These are phyloP conservation scores for Tiphia femorata DNA, from an alignment of 2,888 invertebrate genomes.

Conservation along the genomic window DNA sequence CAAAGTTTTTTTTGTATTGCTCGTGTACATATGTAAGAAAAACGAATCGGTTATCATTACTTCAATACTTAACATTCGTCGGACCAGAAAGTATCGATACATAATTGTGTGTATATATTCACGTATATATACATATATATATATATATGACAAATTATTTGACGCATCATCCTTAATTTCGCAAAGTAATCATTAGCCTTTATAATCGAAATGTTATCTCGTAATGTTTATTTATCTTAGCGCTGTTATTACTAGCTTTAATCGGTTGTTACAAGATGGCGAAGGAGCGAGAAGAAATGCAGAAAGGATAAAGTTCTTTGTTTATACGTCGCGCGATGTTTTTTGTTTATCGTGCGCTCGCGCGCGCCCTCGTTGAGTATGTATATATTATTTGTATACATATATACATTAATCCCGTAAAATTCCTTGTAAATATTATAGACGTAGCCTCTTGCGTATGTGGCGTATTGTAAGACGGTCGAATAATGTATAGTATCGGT, in stretches of 20 bases:
- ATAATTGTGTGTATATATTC: slow-evolving; percentile 27
- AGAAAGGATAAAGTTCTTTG: slow-evolving; percentile 2
- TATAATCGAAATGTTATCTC: slow-evolving; percentile 53
- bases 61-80: slow-evolving; percentile 57
- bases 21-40: slow-evolving; percentile 35
- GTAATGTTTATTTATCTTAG: slow-evolving; percentile 56
- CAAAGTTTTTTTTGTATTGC: slow-evolving; percentile 16
- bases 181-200: slow-evolving; percentile 50
- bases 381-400: slow-evolving; percentile 20
- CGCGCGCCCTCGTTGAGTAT: slow-evolving; percentile 21
- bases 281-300: slow-evolving; percentile 10
- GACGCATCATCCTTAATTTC: slow-evolving; percentile 44
- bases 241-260: slow-evolving; percentile 56
- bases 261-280: slow-evolving; percentile 48
- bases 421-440: slow-evolving; percentile 57
- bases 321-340: slow-evolving; percentile 18
- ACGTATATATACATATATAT: slow-evolving; percentile 39
- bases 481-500: no score
- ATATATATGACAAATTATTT: slow-evolving; percentile 38
- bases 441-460: slow-evolving; percentile 42
- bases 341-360: slow-evolving; percentile 39
- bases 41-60: slow-evolving; percentile 33
- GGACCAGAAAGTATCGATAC: slow-evolving; percentile 51
- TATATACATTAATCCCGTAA: slow-evolving; percentile 32
- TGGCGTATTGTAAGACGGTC: no score